These are phyloP conservation scores for Cephus rjabovi DNA, from an alignment of 2,888 invertebrate genomes.

Conservation along the genomic window DNA sequence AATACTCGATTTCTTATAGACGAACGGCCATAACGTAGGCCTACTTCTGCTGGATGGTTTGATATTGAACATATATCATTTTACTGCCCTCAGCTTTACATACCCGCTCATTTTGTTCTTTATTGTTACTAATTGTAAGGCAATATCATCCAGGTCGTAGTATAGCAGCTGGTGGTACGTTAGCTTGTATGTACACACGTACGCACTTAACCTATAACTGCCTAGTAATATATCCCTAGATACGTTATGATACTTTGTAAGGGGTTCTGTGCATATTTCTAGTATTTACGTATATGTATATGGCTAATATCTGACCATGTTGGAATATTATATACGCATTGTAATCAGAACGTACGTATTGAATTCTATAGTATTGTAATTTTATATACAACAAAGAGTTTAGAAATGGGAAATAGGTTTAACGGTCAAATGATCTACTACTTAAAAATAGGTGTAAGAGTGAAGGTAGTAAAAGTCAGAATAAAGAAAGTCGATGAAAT, in stretches of 20 bases:
- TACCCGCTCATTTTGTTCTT: slow-evolving; percentile 25
- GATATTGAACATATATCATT: background rate
- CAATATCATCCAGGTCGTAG: slow-evolving; percentile 23
- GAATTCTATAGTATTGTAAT: background rate
- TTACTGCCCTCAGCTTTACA: background rate
- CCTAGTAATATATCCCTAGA: background rate
- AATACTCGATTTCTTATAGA: background rate
- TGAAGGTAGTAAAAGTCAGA: background rate
- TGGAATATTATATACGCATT: background rate
- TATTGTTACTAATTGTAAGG: slow-evolving; percentile 50
- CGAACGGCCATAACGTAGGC: background rate
- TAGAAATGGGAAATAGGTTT: background rate
- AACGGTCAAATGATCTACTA: background rate
- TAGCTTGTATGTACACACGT: background rate
- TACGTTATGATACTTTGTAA: background rate
- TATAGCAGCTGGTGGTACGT: background rate
- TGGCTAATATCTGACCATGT: background rate
- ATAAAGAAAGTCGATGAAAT: background rate
- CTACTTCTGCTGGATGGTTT: background rate
- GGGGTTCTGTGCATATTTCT: background rate
- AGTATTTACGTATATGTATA: background rate
- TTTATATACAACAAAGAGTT: background rate
- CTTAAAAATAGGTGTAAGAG: background rate
- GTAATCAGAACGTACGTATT: background rate
- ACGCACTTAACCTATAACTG: background rate